Evolutionary conservation across 2,113 vertebrate species (phyloP), one percentile per base, ranked within the genome.

Genomic region (Baryphthengus martii): DNA sequence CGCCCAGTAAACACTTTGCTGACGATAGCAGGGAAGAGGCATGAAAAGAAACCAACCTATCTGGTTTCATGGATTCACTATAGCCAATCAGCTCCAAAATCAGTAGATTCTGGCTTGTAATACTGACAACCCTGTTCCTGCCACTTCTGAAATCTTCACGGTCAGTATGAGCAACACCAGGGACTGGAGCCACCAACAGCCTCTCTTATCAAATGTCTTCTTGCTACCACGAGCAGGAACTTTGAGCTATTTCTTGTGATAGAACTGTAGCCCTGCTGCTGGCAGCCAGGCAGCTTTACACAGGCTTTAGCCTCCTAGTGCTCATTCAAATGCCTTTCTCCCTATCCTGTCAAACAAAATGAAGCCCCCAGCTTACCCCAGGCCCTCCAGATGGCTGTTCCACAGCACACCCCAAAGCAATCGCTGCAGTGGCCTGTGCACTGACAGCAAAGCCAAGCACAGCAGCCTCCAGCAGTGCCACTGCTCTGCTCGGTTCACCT

Each of bases 1-100:
- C 86, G 88, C 92, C 92, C 93, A 71, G 79, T 81, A 88, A 94
- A 96, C 68, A 65, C 70, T 96, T 93, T 85, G 87, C 93, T 95
- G 96, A 89, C 55, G 53, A 77, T 55, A 77, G 85, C 92, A 83
- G 78, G 71, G 91, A 83, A 87, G 78, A 82, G 63, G 88, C 68
- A 66, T 21, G 74, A 66, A 49, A 86, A 71, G 88, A 82, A 87
- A 89, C 71, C 59, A 56, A 59, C 67, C 66, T 67, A 39, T 93
- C 91, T 93, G 68, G 70, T 95, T 96, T 90, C 65, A 2, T 33
- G 52, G 71, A 9, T n/a, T 65, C 74, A 25, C 73, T 53, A 1
- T 4, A 62, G 88, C 75, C 44, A 40, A 93, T 75, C 62, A 17
- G 88, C 85, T 90, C 89, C 63, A 80, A 18, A 52, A 80, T 50